A percentile compares a stretch with the other conserved stretches of the same genome.
Conservation (phyloP, 2,113 vertebrate genomes). For the Hippocampus barbouri region DNA sequence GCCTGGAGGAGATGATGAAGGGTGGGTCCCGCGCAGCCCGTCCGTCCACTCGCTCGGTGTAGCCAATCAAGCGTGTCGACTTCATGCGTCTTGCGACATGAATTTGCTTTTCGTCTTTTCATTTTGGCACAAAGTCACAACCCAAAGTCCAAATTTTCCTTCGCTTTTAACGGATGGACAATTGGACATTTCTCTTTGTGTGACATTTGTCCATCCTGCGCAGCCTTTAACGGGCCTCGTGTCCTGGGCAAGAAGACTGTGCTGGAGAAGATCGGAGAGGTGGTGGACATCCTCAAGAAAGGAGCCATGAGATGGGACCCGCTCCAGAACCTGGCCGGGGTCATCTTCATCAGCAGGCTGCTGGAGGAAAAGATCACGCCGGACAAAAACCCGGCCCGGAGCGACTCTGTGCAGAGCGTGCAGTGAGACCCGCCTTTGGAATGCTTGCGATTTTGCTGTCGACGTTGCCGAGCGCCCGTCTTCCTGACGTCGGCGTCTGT, state of each 20-base stretch:
- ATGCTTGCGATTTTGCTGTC: neutral
- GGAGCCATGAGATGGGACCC: constrained; percentile 64
- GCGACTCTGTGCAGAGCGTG: constrained; percentile 63
- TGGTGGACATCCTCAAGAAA: constrained; percentile 77
- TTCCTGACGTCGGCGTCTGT: neutral
- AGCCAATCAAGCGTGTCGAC: too few species aligned
- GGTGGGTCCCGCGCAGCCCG: constrained; percentile 46
- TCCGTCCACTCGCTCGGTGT: too few species aligned
- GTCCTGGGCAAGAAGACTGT: constrained; percentile 68
- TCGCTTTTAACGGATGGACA: too few species aligned
- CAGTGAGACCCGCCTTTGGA: constrained; percentile 54
- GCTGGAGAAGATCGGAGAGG: constrained; percentile 72
- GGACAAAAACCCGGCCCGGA: constrained; percentile 67
- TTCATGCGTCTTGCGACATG: too few species aligned
- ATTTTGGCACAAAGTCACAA: too few species aligned
- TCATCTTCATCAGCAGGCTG: constrained; percentile 71
- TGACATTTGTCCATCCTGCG: neutral
- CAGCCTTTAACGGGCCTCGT: constrained; percentile 70
- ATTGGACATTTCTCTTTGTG: too few species aligned
- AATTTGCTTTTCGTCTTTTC: too few species aligned
- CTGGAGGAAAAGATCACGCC: constrained; percentile 75
- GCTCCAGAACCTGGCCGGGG: constrained; percentile 72
- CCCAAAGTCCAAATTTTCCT: too few species aligned
- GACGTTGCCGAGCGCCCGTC: too few species aligned
- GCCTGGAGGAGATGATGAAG: constrained; percentile 77